These are phyloP conservation scores for Cyprinodon tularosa DNA, from an alignment of 2,113 vertebrate genomes.

Conservation along the genomic window DNA sequence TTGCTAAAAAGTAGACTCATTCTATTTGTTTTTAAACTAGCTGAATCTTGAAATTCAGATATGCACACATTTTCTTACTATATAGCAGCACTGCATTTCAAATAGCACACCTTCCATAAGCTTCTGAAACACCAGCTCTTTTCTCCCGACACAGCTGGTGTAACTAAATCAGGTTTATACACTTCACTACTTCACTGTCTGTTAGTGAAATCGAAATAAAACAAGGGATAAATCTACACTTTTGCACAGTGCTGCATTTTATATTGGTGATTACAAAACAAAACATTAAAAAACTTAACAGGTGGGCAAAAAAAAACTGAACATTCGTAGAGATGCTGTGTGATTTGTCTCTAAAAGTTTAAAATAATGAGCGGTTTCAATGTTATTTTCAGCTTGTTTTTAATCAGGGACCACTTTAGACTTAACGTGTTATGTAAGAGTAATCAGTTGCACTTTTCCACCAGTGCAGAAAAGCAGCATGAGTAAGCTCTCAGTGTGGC, in stretches of 20 bases:
- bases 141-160: neutral
- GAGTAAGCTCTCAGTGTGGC: slow-evolving; percentile 26
- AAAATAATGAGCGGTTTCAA: neutral
- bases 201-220: neutral
- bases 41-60: no score
- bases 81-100: no score
- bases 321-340: neutral
- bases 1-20: no score
- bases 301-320: neutral
- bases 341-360: slow-evolving; percentile 5
- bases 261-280: neutral
- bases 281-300: neutral
- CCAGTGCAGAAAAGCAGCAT: slow-evolving; percentile 38
- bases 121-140: neutral
- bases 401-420: slow-evolving; percentile 17
- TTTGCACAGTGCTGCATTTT: neutral
- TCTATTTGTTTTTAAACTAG: no score
- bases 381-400: slow-evolving; percentile 25
- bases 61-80: no score
- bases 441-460: slow-evolving; percentile 33
- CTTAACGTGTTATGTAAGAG: slow-evolving; percentile 9
- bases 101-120: neutral
- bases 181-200: neutral
- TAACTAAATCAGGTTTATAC: neutral
- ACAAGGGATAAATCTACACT: neutral